Base-by-base conservation (phyloP, 2,113 vertebrate species). In the Cyprinodon variegatus region DNA sequence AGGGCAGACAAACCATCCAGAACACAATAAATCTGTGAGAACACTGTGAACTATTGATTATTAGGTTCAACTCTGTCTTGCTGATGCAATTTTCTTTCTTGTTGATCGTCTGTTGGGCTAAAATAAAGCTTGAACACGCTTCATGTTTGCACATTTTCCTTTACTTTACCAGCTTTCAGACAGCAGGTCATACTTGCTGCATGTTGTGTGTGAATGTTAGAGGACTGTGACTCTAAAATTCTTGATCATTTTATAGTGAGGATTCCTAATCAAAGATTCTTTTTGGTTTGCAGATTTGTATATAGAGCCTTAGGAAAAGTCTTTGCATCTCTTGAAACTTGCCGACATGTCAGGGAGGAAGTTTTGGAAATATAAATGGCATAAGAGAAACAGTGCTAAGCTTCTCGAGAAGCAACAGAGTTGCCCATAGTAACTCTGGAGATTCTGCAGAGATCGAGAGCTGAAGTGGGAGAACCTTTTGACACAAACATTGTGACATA, bases 161-260 rank as follows among this genome's bases (percentile, higher is more conserved):
- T 15, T 14, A 4, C 61, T 57, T 13, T 11, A 22, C 63, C 43
- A 43, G 48, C 57, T 45, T 29, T 59, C 17, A 53, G 36, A 60
- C 60, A 36, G 46, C 36, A 57, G 70, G 68, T 74, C 46, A 37
- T 68, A 60, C 53, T 68, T 64, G 61, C 65, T 45, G 61, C 61
- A 65, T 62, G 15, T 36, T 65, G 37, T 0, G 10, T 75, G 57
- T 46, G 22, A 67, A 63, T 68, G 85, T 84, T 74, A 81, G 66
- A 61, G 10, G 40, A 63, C 63, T 71, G 68, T 74, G 43, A 63
- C 61, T 73, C 14, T 74, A 77, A 63, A 70, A 11, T 48, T 61
- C 70, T 63, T 59, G 7, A 46, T 65, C 68, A 45, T 63, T 41
- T 79, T 74, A 61, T 2, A 41, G 14, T 36, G 29, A 38, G 9